Conservation (phyloP, 1,140 invertebrate genomes). For the Sycophaga agraensis region DNA sequence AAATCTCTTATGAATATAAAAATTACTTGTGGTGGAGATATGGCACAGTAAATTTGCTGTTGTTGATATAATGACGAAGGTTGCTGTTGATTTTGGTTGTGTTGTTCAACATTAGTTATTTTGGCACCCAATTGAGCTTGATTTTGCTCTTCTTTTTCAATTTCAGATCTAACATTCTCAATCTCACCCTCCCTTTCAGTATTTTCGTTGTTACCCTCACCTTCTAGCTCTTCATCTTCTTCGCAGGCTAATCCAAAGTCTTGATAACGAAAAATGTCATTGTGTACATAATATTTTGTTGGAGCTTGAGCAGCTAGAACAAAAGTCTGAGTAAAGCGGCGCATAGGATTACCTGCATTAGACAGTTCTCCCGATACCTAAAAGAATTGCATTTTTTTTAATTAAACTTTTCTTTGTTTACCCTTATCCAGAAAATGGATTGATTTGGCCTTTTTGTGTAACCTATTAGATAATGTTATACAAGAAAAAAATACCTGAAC, state of each 20-base stretch:
- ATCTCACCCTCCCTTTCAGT: constrained; percentile 53
- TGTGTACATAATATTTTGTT: constrained; percentile 97
- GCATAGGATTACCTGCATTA: constrained; percentile 93
- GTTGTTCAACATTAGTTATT: constrained; percentile 41
- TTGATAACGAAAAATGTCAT: constrained; percentile 98
- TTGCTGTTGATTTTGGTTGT: constrained; percentile 41
- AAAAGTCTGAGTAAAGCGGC: constrained; percentile 96
- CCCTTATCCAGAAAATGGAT: too few relatives aligned
- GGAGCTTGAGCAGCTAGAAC: constrained; percentile 91
- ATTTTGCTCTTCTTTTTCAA: constrained; percentile 65
- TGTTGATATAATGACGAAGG: constrained; percentile 31
- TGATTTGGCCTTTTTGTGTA: too few relatives aligned
- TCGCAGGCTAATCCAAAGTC: constrained; percentile 65
- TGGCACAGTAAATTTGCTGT: constrained; percentile 49
- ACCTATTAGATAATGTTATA: too few relatives aligned
- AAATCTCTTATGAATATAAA: not conserved
- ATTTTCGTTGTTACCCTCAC: constrained; percentile 43
- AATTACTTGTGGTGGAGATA: constrained; percentile 41
- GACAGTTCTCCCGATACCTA: constrained; percentile 93
- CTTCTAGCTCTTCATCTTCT: constrained; percentile 55
- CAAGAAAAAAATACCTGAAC: constrained; percentile 71
- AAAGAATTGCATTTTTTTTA: too few relatives aligned
- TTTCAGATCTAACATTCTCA: constrained; percentile 67
- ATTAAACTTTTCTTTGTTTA: too few relatives aligned
- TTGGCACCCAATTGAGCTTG: constrained; percentile 39